Evolutionary conservation across 2,113 vertebrate species (phyloP), one percentile per base, ranked within the genome.

Genomic region (Anseranas semipalmata): DNA sequence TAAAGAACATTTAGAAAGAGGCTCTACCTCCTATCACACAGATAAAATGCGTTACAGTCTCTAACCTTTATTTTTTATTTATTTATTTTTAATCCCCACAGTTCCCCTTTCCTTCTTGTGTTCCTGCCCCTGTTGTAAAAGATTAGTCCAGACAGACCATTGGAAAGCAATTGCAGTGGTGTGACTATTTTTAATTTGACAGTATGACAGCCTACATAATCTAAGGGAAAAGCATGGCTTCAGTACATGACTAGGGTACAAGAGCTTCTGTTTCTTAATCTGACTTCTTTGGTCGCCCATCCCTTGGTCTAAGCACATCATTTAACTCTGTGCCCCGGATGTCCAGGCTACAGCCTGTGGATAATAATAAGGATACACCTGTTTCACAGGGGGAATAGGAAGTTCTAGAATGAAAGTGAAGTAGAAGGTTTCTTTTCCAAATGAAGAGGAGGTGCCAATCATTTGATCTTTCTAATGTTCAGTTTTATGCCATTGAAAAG

Each of bases 211-310:
- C 15, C 46, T 82, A 18, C 0, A 24, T 78, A 33, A 45, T 56
- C 66, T 43, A 33, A 81, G n/a, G 32, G 15, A 43, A 63, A 77
- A 62, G 20, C 14, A 1, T 21, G 35, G 13, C 16, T 78, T 78
- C 0, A 1, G 28, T 85, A 62, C 2, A 0, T 10, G 28, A 5
- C 28, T 63, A 37, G 12, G 27, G 41, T 19, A 39, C 24, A 63
- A 59, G 43, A 43, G 22, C 50, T 65, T 80, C 37, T 63, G 19
- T 71, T 82, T 67, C 46, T 70, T 56, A 43, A 76, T 30, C 30
- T 50, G 27, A 43, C 13, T 27, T 71, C 32, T 66, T 55, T 19
- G 33, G 74, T 90, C 32, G 74, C 28, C 21, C 2, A 6, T 32
- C 71, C 7, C 1, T 25, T 45, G 50, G 30, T 32, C 15, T 60